Evolutionary conservation across 1,140 invertebrate genomes (phyloP).

Genomic region (Drosophila watanabei): DNA sequence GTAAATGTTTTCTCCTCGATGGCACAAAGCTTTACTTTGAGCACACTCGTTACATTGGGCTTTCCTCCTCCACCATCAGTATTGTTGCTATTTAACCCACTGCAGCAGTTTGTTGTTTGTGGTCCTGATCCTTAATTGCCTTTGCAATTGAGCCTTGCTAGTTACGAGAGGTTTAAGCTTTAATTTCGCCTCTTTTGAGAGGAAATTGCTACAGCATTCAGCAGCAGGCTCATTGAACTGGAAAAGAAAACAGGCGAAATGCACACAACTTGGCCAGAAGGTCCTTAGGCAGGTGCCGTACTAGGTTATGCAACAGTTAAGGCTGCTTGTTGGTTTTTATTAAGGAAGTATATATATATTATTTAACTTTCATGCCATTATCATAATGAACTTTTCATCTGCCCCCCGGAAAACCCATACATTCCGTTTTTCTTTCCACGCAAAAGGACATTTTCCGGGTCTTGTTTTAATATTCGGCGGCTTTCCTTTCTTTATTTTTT

Average conservation of each 20-base stretch:
- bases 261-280: constrained; percentile 1
- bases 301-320: constrained; percentile 5
- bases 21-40: constrained; percentile 59
- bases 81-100: constrained; percentile 23
- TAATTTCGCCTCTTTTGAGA: neutral
- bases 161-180: constrained; percentile 13
- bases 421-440: neutral
- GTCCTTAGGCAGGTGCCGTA: neutral
- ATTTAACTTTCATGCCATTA: constrained; percentile 15
- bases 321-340: neutral
- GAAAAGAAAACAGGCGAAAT: constrained; percentile 12
- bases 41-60: constrained; percentile 15
- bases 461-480: constrained; percentile 13
- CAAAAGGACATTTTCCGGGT: constrained; percentile 9
- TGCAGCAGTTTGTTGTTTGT: constrained; percentile 3
- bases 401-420: neutral
- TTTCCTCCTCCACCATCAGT: neutral
- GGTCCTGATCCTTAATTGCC: constrained; percentile 36
- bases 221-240: constrained; percentile 10
- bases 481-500: neutral
- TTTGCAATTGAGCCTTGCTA: neutral
- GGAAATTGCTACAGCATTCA: constrained; percentile 7
- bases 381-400: constrained; percentile 20
- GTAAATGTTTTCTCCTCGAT: constrained; percentile 75
- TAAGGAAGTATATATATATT: neutral